phyloP scores from a whole-genome alignment of 2,797 vertebrate genomes.

The Hippopotamyrus pictus region DNA sequence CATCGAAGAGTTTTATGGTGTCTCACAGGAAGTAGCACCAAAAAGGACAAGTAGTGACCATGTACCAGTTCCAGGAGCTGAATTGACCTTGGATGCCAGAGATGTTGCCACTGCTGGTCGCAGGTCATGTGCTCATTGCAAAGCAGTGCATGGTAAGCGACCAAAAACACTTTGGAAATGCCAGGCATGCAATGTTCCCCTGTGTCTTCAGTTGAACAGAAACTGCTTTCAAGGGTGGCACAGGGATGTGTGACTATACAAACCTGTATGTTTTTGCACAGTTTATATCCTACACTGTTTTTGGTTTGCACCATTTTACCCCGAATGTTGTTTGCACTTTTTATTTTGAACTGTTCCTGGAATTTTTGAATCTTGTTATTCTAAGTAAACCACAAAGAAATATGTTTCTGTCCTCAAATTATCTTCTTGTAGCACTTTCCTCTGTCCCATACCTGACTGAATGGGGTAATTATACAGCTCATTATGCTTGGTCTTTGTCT shows the following conservation, averaged over 20 bases:
- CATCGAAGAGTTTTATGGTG: background rate
- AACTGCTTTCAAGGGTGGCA: slow-evolving; percentile 14
- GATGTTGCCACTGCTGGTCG: background rate
- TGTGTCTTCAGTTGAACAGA: background rate
- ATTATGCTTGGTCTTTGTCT: no score
- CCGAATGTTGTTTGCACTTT: no score
- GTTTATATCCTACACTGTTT: no score
- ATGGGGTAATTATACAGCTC: no score
- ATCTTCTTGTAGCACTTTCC: no score
- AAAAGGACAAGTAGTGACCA: background rate
- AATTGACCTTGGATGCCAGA: background rate
- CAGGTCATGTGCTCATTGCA: background rate
- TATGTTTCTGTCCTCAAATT: no score
- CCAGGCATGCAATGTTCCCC: background rate
- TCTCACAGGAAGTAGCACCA: background rate
- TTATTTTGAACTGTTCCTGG: no score
- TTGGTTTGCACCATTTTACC: no score
- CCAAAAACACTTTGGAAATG: background rate
- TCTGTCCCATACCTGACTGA: no score
- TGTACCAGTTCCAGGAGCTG: background rate
- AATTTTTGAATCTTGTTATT: no score
- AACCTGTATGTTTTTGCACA: no score
- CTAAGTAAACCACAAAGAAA: no score
- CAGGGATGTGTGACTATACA: background rate
- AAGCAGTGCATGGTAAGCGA: background rate